phyloP scores from a whole-genome alignment of 23 tunicate species.

The Styela clava region DNA sequence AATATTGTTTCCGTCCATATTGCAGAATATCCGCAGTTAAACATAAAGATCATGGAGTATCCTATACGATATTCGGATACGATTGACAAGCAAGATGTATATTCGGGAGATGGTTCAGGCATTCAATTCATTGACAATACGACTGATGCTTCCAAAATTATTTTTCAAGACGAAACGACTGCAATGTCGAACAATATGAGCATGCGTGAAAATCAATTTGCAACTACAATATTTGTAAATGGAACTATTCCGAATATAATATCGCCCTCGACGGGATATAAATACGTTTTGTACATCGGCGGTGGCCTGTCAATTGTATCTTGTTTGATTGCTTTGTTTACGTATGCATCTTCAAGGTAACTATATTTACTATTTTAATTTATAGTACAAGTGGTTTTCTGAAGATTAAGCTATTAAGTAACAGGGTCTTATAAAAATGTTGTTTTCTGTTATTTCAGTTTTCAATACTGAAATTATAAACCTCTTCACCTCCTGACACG shows the following conservation, averaged over 20 bases:
- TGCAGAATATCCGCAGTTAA: too few species aligned
- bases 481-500: too few species aligned
- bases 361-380: too few species aligned
- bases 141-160: background rate
- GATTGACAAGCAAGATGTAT: too few species aligned
- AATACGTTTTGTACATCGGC: background rate
- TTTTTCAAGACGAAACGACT: background rate
- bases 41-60: too few species aligned
- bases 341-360: conserved; percentile 9
- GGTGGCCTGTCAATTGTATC: background rate
- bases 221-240: background rate
- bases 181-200: background rate
- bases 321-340: background rate
- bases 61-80: too few species aligned
- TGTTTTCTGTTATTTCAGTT: too few species aligned
- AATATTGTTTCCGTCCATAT: too few species aligned
- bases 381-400: too few species aligned
- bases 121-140: background rate
- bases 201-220: background rate
- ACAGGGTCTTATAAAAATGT: too few species aligned
- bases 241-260: background rate
- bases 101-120: background rate
- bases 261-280: background rate
- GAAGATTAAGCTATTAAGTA: too few species aligned
- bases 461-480: too few species aligned